phyloP scores from a whole-genome alignment of 2,888 invertebrate species.

The Drosophila formosana region DNA sequence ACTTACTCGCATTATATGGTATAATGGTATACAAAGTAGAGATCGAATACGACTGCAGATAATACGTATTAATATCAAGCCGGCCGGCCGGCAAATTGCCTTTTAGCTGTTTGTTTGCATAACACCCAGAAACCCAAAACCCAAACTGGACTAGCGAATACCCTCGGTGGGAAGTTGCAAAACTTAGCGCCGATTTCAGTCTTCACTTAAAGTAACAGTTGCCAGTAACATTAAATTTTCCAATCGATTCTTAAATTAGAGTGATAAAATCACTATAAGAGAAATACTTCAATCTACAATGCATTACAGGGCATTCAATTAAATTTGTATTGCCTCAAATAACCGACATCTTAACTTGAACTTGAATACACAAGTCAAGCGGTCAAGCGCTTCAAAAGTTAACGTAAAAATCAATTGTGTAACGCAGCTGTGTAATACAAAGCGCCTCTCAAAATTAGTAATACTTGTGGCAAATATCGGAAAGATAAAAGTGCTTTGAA shows the following conservation, averaged over 20 bases:
- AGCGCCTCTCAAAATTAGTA: no score
- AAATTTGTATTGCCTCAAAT: background rate
- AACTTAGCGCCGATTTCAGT: no score
- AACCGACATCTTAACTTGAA: background rate
- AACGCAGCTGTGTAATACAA: no score
- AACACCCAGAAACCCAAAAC: background rate
- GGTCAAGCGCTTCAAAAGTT: no score
- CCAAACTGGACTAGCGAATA: background rate
- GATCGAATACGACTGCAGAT: constrained; percentile 2
- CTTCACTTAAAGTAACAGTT: no score
- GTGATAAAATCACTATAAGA: no score
- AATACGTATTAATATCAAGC: constrained; percentile 9
- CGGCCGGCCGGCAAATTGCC: constrained; percentile 42
- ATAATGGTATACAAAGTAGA: background rate
- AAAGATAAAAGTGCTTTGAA: background rate
- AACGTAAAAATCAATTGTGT: no score
- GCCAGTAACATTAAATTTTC: no score
- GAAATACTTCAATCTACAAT: no score
- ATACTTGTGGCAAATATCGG: background rate
- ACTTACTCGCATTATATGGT: constrained; percentile 2
- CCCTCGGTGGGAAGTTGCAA: background rate
- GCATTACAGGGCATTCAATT: background rate
- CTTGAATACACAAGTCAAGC: background rate
- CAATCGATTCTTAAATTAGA: no score
- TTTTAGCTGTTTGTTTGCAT: constrained; percentile 5